Conservation (phyloP, 2,797 vertebrate genomes). For the Macropus fuliginosus region DNA sequence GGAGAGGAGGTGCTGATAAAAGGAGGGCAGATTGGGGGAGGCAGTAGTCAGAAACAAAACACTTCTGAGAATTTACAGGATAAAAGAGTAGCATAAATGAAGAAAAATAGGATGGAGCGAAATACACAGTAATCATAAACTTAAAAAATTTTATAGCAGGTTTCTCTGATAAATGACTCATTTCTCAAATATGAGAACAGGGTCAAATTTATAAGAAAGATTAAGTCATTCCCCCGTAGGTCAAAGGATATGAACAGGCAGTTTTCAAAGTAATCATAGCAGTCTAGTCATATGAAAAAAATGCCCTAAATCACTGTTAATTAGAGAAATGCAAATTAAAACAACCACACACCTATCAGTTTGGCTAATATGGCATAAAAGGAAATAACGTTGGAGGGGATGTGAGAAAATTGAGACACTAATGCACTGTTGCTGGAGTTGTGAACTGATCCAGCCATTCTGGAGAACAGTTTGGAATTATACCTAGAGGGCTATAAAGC, state of each 20-base stretch:
- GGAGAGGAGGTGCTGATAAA: too few relatives aligned
- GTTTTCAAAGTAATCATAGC: neutral
- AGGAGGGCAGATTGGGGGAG: too few relatives aligned
- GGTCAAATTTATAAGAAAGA: neutral
- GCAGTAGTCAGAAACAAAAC: too few relatives aligned
- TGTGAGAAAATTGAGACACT: neutral
- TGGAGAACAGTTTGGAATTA: neutral
- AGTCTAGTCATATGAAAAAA: neutral
- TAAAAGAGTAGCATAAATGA: neutral
- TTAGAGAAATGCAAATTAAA: too few relatives aligned
- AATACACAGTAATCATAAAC: neutral
- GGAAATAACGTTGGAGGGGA: neutral
- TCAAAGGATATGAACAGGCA: neutral
- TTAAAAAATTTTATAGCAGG: neutral
- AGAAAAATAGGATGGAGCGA: neutral
- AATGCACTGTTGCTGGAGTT: neutral
- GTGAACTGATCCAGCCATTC: neutral
- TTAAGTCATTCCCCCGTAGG: neutral
- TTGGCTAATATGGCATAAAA: neutral
- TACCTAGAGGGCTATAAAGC: neutral
- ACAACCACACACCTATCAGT: neutral
- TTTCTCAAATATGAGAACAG: neutral
- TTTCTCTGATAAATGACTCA: neutral
- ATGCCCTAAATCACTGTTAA: neutral
- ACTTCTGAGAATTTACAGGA: too few relatives aligned